phyloP scores from a whole-genome alignment of 1,140 invertebrate species.

The Dendrolimus kikuchii region DNA sequence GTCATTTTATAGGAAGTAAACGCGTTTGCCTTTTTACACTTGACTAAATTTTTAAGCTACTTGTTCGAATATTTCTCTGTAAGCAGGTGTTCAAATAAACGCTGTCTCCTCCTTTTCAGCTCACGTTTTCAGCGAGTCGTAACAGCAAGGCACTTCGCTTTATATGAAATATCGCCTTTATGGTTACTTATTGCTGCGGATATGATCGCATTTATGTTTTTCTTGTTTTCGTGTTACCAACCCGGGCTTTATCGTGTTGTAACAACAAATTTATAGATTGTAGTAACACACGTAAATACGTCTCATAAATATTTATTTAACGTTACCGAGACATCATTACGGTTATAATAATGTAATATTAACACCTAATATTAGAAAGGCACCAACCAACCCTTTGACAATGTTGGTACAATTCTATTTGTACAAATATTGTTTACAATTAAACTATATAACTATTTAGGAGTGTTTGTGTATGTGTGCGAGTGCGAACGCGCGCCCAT shows the following conservation, averaged over 20 bases:
- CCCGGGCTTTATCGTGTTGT: slow-evolving; percentile 18
- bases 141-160: slow-evolving; percentile 41
- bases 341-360: not conserved
- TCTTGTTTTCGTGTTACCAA: slow-evolving; percentile 20
- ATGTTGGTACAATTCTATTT: too few relatives aligned
- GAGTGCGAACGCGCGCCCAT: too few relatives aligned
- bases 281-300: slow-evolving; percentile 1
- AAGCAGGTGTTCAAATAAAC: slow-evolving; percentile 56
- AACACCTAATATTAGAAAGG: too few relatives aligned
- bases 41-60: slow-evolving; percentile 23
- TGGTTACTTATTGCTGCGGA: slow-evolving; percentile 49
- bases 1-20: not conserved
- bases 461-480: too few relatives aligned
- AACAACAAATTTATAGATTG: slow-evolving; percentile 16
- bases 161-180: slow-evolving; percentile 54
- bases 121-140: slow-evolving; percentile 45
- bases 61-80: slow-evolving; percentile 21
- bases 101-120: slow-evolving; percentile 35
- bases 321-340: not conserved
- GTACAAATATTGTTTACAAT: too few relatives aligned
- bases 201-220: slow-evolving; percentile 38
- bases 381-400: too few relatives aligned
- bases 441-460: too few relatives aligned
- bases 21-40: slow-evolving; percentile 3
- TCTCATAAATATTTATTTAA: slow-evolving; percentile 9